Conservation (phyloP, 2,797 vertebrate genomes). For the Crenuchus spilurus region DNA sequence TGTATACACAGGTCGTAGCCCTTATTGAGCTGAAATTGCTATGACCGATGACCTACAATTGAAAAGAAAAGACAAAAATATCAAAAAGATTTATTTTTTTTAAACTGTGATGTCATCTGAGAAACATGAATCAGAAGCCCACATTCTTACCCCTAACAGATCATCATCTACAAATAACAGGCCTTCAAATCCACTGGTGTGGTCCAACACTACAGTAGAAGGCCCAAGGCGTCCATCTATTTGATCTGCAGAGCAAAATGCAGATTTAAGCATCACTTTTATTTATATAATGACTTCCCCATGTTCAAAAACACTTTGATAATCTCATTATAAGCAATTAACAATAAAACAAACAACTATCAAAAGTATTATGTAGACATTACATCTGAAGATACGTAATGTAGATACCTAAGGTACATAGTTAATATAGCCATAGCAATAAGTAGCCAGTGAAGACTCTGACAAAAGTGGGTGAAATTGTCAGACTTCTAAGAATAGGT, state of each 20-base stretch:
- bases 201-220: slow-evolving; percentile 90
- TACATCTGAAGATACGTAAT: too few species aligned
- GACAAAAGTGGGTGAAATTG: too few species aligned
- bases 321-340: neutral
- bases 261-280: neutral
- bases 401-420: too few species aligned
- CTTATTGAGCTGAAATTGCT: slow-evolving; percentile 99
- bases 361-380: neutral
- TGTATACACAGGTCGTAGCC: slow-evolving; percentile 93
- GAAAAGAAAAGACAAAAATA: slow-evolving; percentile 46
- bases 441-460: too few species aligned
- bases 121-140: neutral
- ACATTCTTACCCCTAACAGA: slow-evolving; percentile 90
- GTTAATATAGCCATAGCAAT: too few species aligned
- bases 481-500: too few species aligned
- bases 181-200: slow-evolving; percentile 96
- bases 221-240: slow-evolving; percentile 90
- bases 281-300: too few species aligned
- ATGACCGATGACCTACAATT: slow-evolving; percentile 91
- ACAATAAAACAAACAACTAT: neutral
- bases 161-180: slow-evolving; percentile 96
- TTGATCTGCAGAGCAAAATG: slow-evolving; percentile 73
- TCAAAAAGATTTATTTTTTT: too few species aligned
- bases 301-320: too few species aligned
- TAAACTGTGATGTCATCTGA: too few species aligned